Evolutionary conservation across 2,797 vertebrate species (phyloP), one percentile per base, ranked within the genome.

Genomic region (Enteromius fasciolatus): DNA sequence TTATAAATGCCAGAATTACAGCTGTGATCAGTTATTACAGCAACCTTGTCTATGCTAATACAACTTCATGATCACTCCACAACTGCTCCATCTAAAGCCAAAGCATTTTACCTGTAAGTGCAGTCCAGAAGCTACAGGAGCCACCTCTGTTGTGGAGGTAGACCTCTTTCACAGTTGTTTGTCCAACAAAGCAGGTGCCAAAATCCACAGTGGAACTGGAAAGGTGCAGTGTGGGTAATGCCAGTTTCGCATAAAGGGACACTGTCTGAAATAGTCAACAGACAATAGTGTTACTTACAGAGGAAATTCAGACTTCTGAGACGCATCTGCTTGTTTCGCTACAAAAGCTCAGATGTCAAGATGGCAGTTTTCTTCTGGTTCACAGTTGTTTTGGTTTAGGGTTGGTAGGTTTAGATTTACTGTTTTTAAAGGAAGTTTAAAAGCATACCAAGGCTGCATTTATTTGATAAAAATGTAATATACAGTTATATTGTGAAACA

Each of bases 61-160:
- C n/a, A 52, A 25, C 39, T 69, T 18, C 3, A 20, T 3, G 25
- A 5, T 50, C 46, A 20, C 48, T 73, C 25, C 28, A 52, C 28
- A 63, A 31, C 59, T 17, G 59, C 25, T 63, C 17, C 14, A 8
- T 52, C 1, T 0, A 39, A 11, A 25, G 20, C 2, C 4, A 66
- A 68, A 41, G 8, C 3, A 41, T 48, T 69, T 18, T 92, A 98
- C 97, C 95, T 83, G 94, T 90, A 31, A 91, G 3, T 83, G 94
- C 93, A 0, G 89, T 91, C 97, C 98, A 99, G 92, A 89, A 94
- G 41, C 95, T 96, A 80, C 87, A 88, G 59, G 94, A 96, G 67
- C 90, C 3, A 0, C 97, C 96, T 46, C 81, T 87, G 88, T 95
- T 95, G 78, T 84, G 86, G 28, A 99, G 91, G 64, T 85, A 91